These are phyloP conservation scores for Hydrolagus affinis DNA, from an alignment of 2,113 vertebrate genomes.

Conservation along the genomic window DNA sequence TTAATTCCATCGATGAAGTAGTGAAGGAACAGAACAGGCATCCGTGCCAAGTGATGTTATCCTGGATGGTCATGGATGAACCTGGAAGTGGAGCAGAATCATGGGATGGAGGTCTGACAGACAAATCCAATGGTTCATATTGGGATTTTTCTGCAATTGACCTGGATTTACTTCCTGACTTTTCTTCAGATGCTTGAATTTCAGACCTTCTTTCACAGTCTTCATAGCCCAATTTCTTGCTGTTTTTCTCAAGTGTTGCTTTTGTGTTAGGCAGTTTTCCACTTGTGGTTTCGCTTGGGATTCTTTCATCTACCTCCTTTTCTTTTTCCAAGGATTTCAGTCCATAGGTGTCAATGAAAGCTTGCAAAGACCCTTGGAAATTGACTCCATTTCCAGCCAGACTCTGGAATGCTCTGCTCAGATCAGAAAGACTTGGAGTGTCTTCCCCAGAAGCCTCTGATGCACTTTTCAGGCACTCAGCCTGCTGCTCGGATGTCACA, in stretches of 20 bases:
- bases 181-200: slow-evolving; percentile 66
- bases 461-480: slow-evolving; percentile 65
- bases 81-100: slow-evolving; percentile 82
- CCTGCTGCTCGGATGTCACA: slow-evolving; percentile 57
- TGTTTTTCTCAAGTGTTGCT: slow-evolving; percentile 18
- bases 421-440: slow-evolving; percentile 74
- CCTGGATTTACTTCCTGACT: slow-evolving; percentile 58
- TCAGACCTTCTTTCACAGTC: slow-evolving; percentile 64
- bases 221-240: not conserved
- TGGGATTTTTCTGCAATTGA: slow-evolving; percentile 77
- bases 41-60: slow-evolving; percentile 89
- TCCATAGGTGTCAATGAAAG: slow-evolving; percentile 96
- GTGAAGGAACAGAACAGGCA: slow-evolving; percentile 95
- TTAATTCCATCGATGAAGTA: slow-evolving; percentile 86
- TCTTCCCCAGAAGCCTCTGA: slow-evolving; percentile 69
- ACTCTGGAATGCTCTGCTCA: slow-evolving; percentile 83
- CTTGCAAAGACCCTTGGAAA: slow-evolving; percentile 92
- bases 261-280: slow-evolving; percentile 1
- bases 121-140: slow-evolving; percentile 89
- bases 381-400: slow-evolving; percentile 85
- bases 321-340: slow-evolving; percentile 88
- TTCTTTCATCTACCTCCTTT: slow-evolving; percentile 70
- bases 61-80: slow-evolving; percentile 80
- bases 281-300: slow-evolving; percentile 52
- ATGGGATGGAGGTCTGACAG: slow-evolving; percentile 60